A percentile compares a stretch with the other conserved stretches of the same genome.
Conservation (phyloP, 1,140 invertebrate genomes). For the Trachymyrmex septentrionalis region DNA sequence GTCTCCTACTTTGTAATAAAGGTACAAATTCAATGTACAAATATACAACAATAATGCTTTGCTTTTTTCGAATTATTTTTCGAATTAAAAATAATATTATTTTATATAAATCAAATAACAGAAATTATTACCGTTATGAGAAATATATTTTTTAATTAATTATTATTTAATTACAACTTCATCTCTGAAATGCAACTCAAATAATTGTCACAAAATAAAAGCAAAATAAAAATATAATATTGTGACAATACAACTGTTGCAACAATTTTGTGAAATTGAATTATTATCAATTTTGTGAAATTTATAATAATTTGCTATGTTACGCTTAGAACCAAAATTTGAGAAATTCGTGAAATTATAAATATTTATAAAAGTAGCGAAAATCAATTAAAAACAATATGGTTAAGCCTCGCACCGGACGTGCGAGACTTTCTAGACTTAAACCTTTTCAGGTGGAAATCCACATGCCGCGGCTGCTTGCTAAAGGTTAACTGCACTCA, state of each 20-base stretch:
- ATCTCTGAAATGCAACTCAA: constrained; percentile 7
- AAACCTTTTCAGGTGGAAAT: constrained; percentile 42
- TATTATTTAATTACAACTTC: not conserved
- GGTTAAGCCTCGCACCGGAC: not conserved
- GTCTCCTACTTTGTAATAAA: not conserved
- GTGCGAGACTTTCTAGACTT: constrained; percentile 48
- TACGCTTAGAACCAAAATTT: not conserved
- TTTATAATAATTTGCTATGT: not conserved
- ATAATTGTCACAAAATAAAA: not conserved
- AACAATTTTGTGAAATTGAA: constrained; percentile 16
- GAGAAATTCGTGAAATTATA: constrained; percentile 9
- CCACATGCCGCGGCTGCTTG: not conserved
- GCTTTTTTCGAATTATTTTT: not conserved
- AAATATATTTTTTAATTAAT: constrained; percentile 6
- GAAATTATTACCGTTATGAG: not conserved
- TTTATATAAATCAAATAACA: not conserved
- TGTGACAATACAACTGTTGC: not conserved
- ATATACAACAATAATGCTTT: not conserved
- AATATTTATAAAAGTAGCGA: constrained; percentile 23
- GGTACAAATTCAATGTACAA: not conserved
- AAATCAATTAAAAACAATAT: constrained; percentile 40
- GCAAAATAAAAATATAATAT: not conserved
- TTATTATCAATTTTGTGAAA: constrained; percentile 14
- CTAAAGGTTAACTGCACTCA: constrained; percentile 54
- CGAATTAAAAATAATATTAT: constrained; percentile 14